Conservation (phyloP, 2,888 invertebrate genomes). For the Nephrotoma flavescens region DNA sequence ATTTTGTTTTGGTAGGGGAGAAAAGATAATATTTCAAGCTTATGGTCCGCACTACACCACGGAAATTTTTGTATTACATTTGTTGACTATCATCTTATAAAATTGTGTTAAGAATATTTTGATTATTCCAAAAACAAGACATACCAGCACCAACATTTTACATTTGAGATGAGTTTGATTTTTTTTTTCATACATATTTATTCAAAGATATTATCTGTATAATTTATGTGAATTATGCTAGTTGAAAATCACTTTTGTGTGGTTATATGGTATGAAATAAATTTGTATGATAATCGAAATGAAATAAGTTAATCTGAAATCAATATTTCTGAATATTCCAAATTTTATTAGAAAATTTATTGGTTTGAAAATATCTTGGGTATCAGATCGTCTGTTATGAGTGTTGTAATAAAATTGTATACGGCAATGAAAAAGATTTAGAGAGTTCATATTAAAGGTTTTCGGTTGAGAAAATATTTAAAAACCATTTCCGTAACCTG, state of each 20-base stretch:
- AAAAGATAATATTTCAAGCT: not conserved
- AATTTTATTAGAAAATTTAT: not conserved
- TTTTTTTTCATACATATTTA: not conserved
- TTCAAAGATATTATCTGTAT: not conserved
- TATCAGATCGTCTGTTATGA: not conserved
- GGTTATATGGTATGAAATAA: not conserved
- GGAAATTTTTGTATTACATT: not conserved
- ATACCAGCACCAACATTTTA: not conserved
- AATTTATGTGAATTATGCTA: not conserved
- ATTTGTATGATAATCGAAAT: not conserved
- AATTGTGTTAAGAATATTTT: not conserved
- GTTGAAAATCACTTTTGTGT: not conserved
- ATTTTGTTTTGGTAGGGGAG: not conserved
- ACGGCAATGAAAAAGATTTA: too few species aligned
- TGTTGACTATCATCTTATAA: not conserved
- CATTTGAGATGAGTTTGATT: not conserved
- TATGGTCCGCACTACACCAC: not conserved
- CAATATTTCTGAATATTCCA: not conserved
- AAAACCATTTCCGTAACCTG: too few species aligned
- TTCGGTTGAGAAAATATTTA: too few species aligned
- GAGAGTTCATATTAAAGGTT: too few species aligned
- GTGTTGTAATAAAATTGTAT: too few species aligned
- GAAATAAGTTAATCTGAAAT: not conserved
- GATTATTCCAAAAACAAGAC: not conserved
- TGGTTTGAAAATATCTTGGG: not conserved